Conservation (phyloP, 2,113 vertebrate genomes). For the Syngnathus typhle region DNA sequence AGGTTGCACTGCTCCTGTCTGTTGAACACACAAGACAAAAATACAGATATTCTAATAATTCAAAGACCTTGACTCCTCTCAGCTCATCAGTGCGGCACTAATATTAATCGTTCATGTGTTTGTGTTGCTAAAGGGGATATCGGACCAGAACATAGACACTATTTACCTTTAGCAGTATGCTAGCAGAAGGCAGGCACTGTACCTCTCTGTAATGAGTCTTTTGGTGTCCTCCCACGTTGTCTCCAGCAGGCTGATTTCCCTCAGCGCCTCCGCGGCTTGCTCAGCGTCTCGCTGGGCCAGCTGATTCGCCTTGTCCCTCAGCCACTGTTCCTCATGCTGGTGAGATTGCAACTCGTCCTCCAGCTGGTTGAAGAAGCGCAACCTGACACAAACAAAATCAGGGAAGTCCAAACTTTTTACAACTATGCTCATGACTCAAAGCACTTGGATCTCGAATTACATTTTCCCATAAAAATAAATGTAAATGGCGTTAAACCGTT, state of each 20-base stretch:
- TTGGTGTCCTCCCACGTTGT: constrained; percentile 86
- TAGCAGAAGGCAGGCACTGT: constrained; percentile 6
- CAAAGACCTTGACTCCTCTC: too few species aligned
- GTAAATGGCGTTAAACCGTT: too few species aligned
- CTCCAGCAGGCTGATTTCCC: constrained; percentile 76
- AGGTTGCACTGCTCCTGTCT: constrained; percentile 86
- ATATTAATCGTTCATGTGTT: too few species aligned
- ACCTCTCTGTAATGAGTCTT: constrained; percentile 86
- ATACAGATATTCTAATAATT: too few species aligned
- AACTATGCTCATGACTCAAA: too few species aligned
- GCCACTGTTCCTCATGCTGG: constrained; percentile 89
- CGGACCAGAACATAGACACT: too few species aligned
- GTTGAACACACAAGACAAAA: not conserved
- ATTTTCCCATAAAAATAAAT: too few species aligned
- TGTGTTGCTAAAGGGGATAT: too few species aligned
- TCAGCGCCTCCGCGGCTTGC: constrained; percentile 76
- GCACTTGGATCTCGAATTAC: too few species aligned
- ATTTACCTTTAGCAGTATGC: too few species aligned
- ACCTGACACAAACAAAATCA: constrained; percentile 59
- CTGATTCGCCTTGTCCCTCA: constrained; percentile 88
- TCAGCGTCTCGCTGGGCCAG: constrained; percentile 83
- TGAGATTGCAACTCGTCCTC: constrained; percentile 90
- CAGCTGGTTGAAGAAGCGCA: constrained; percentile 86
- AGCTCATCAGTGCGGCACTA: too few species aligned
- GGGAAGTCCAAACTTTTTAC: not conserved